Conservation (phyloP, 2,797 vertebrate species). For the Vultur gryphus region DNA sequence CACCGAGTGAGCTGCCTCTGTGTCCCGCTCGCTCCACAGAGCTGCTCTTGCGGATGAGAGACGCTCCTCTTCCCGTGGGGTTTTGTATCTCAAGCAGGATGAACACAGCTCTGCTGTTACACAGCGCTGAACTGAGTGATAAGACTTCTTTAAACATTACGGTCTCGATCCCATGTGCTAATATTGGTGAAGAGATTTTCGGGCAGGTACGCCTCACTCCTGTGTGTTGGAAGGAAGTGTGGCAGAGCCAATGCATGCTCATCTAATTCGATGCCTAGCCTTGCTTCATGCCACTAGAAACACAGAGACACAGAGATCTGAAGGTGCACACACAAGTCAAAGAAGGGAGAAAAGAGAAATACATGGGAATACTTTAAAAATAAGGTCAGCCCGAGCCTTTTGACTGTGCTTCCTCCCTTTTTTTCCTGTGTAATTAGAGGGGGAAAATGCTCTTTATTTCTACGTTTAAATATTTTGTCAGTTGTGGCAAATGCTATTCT, state of each 20-base stretch:
- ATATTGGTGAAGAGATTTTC: background rate
- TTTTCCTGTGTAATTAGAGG: background rate
- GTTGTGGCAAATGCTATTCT: background rate
- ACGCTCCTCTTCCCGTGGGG: background rate
- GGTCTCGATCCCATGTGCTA: rapidly evolving
- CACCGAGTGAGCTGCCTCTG: rapidly evolving
- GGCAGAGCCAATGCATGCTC: background rate
- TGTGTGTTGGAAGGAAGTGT: background rate
- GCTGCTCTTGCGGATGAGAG: background rate
- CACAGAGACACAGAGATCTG: no score
- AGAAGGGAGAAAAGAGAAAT: background rate
- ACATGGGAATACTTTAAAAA: background rate
- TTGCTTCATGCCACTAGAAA: background rate
- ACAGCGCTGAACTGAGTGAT: background rate
- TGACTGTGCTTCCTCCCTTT: background rate
- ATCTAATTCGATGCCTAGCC: background rate
- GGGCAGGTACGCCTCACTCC: background rate
- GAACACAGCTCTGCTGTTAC: background rate
- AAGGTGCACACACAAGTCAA: background rate
- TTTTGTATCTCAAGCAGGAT: background rate
- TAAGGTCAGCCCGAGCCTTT: background rate
- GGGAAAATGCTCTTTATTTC: background rate
- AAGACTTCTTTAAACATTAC: background rate
- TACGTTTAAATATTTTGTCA: background rate
- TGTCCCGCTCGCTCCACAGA: background rate